A percentile compares a stretch with the other conserved stretches of the same genome.
These are phyloP conservation scores for Leptinotarsa rubiginosa DNA, from an alignment of 2,888 invertebrate species.

Conservation along the genomic window DNA sequence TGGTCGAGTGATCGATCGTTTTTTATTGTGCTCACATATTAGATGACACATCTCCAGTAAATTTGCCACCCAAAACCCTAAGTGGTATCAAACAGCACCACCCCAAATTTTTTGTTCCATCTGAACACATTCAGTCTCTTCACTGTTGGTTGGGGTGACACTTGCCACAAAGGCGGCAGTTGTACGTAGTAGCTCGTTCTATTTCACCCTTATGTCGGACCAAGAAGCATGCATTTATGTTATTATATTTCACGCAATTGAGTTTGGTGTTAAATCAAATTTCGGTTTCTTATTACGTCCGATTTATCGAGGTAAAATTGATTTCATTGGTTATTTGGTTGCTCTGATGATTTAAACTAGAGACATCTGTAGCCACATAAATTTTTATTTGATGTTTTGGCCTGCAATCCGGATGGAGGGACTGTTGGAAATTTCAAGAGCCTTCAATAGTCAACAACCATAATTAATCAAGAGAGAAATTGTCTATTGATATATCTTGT, in stretches of 20 bases:
- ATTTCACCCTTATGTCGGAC: constrained; percentile 58
- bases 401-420: not conserved
- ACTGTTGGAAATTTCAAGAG: not conserved
- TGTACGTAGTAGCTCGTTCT: constrained; percentile 59
- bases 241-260: constrained; percentile 62
- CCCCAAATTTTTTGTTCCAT: constrained; percentile 58
- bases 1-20: constrained; percentile 55
- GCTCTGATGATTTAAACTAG: not conserved
- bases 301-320: constrained; percentile 31
- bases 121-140: constrained; percentile 55
- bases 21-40: constrained; percentile 55
- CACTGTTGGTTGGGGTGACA: constrained; percentile 58
- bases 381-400: not conserved
- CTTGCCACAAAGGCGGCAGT: constrained; percentile 64
- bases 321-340: constrained; percentile 6
- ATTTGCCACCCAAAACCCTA: constrained; percentile 62
- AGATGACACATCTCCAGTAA: constrained; percentile 59
- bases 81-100: constrained; percentile 61
- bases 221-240: constrained; percentile 53
- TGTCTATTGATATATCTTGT: not conserved
- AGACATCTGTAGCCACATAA: not conserved
- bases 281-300: constrained; percentile 54
- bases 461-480: not conserved
- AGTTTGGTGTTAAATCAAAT: constrained; percentile 59
- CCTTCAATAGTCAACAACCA: not conserved